phyloP scores from a whole-genome alignment of 1,140 invertebrate species.

The Brevipalpus yothersi region DNA sequence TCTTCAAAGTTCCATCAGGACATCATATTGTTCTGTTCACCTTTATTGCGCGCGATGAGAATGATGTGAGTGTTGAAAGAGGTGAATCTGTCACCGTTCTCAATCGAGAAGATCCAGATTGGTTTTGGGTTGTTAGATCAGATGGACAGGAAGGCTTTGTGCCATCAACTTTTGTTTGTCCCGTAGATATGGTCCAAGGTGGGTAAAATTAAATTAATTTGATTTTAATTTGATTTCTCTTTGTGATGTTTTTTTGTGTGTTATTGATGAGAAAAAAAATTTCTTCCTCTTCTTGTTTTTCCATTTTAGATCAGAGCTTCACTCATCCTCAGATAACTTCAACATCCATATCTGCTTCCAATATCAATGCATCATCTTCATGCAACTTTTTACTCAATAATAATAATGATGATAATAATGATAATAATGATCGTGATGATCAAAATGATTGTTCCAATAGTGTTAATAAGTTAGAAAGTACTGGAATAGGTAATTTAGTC shows the following conservation, averaged over 20 bases:
- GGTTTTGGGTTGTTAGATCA: conserved; percentile 78
- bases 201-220: too few species aligned
- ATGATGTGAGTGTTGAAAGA: conserved; percentile 72
- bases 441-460: too few species aligned
- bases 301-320: too few species aligned
- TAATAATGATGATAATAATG: neutral
- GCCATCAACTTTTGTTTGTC: conserved; percentile 78
- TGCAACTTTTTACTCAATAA: neutral
- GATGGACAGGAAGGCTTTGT: conserved; percentile 87
- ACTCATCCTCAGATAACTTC: neutral
- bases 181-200: conserved; percentile 40
- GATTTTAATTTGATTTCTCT: too few species aligned
- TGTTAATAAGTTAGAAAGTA: too few species aligned
- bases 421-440: too few species aligned
- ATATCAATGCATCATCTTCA: neutral
- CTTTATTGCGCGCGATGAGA: conserved; percentile 72
- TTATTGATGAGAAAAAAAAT: too few species aligned
- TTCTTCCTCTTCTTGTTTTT: too few species aligned
- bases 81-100: conserved; percentile 82
- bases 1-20: conserved; percentile 73
- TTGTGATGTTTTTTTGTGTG: too few species aligned
- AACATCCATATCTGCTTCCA: neutral
- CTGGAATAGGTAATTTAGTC: too few species aligned
- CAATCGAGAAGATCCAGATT: conserved; percentile 76
- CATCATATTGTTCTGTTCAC: conserved; percentile 80